A percentile compares a stretch with the other conserved stretches of the same genome.
These are phyloP conservation scores for Linepithema humile DNA, from an alignment of 1,140 invertebrate genomes.

Conservation along the genomic window DNA sequence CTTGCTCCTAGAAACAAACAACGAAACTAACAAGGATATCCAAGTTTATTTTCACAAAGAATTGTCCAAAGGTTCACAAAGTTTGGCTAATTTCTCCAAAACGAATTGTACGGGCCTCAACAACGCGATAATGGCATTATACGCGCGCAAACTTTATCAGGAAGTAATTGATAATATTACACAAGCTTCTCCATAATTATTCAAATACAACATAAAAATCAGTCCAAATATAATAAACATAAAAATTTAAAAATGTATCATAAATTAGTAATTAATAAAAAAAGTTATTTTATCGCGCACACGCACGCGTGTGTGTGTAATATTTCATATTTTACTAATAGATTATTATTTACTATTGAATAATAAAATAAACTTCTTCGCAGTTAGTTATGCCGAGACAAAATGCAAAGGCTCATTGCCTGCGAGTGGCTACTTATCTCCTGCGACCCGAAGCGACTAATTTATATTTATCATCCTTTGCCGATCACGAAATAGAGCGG, in stretches of 20 bases:
- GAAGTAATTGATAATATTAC: no score
- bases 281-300: not conserved
- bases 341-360: slow-evolving; percentile 34
- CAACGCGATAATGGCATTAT: slow-evolving; percentile 72
- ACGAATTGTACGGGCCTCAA: slow-evolving; percentile 40
- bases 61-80: slow-evolving; percentile 50
- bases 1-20: slow-evolving; percentile 60
- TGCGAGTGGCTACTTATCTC: slow-evolving; percentile 60
- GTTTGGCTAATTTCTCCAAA: slow-evolving; percentile 31
- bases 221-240: no score
- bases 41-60: slow-evolving; percentile 69
- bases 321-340: not conserved
- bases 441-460: slow-evolving; percentile 69
- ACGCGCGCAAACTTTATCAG: slow-evolving; percentile 72
- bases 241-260: no score
- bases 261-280: not conserved
- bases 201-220: no score
- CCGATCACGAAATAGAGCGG: slow-evolving; percentile 55
- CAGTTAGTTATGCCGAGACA: slow-evolving; percentile 63
- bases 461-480: slow-evolving; percentile 75
- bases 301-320: no score
- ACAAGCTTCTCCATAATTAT: no score
- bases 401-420: slow-evolving; percentile 66
- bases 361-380: not conserved
- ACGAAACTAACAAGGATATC: not conserved